These are phyloP conservation scores for Osedax frankpressi DNA, from an alignment of 2,888 invertebrate species.

Conservation along the genomic window DNA sequence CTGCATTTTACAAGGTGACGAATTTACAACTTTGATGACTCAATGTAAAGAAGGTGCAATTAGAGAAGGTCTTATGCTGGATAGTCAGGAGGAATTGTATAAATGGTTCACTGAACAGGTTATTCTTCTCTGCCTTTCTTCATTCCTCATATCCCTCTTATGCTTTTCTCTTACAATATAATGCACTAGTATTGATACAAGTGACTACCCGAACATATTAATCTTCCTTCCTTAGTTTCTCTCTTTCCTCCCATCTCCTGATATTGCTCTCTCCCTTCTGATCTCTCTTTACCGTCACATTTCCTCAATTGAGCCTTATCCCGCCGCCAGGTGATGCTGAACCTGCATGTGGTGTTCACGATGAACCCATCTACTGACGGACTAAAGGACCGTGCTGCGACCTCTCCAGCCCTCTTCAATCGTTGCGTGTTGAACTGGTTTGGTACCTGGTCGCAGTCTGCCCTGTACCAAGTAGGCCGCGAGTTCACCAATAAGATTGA, in stretches of 20 bases:
- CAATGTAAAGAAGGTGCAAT: slow-evolving; percentile 99
- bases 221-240: too few relatives aligned
- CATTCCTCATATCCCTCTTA: too few relatives aligned
- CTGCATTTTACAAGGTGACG: slow-evolving; percentile 59
- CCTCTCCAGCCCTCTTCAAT: slow-evolving; percentile 96
- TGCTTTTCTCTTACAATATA: too few relatives aligned
- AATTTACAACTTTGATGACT: slow-evolving; percentile 96
- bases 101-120: slow-evolving; percentile 90
- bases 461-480: slow-evolving; percentile 61
- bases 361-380: slow-evolving; percentile 99
- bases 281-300: too few relatives aligned
- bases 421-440: slow-evolving; percentile 96
- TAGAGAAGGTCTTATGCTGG: slow-evolving; percentile 91
- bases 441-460: slow-evolving; percentile 94
- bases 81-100: slow-evolving; percentile 93
- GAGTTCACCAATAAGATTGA: slow-evolving; percentile 93
- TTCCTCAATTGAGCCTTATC: too few relatives aligned
- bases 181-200: too few relatives aligned
- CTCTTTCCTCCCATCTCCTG: too few relatives aligned
- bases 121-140: too few relatives aligned
- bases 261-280: too few relatives aligned
- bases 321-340: slow-evolving; percentile 75
- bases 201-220: too few relatives aligned
- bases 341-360: slow-evolving; percentile 97
- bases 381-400: slow-evolving; percentile 91